Evolutionary conservation across 2,113 vertebrate species (phyloP), one percentile per base, ranked within the genome.

Genomic region (Atrichornis clamosus): DNA sequence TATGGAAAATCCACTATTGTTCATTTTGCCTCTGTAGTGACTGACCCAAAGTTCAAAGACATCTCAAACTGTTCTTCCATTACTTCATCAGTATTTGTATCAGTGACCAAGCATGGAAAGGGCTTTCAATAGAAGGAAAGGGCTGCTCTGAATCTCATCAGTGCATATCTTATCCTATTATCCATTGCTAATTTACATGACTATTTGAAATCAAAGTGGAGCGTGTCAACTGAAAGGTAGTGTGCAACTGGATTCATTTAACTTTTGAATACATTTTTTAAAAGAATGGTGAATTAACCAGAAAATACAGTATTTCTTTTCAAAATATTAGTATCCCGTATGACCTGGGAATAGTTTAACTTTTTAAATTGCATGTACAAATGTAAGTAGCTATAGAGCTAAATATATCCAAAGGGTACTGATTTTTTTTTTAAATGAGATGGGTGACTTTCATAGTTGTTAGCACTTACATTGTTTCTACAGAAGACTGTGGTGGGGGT

Each of bases 401-500:
- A 87, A 85, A 80, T 53, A 47, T 46, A 84, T 84, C 12, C 58
- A 78, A 73, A 4, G 12, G 59, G 15, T 52, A 67, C 7, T 41
- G 21, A 58, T 58, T 6, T 32, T 24, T 90, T 64, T 69, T 44
- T 20, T 72, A 83, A 84, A 68, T 33, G 2, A 67, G 28, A 84
- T 46, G 7, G 7, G 8, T 58, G 64, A 52, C 46, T 87, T 92
- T 74, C 59, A 74, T 33, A 78, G 46, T 20, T 62, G 19, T 85
- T 82, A 91, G 47, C 20, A 80, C 87, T 89, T 92, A 87, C 75
- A 56, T 68, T 96, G 32, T 76, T 91, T 89, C 65, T 80, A 39
- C n/a, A 83, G 37, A 95, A 90, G 60, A 64, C 46, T 56, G 20
- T 28, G 5, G 6, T 59, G 9, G 7, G 10, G 10, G 27, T 75